These are phyloP conservation scores for Semnornis frantzii DNA, from an alignment of 2,113 vertebrate genomes.

Conservation along the genomic window DNA sequence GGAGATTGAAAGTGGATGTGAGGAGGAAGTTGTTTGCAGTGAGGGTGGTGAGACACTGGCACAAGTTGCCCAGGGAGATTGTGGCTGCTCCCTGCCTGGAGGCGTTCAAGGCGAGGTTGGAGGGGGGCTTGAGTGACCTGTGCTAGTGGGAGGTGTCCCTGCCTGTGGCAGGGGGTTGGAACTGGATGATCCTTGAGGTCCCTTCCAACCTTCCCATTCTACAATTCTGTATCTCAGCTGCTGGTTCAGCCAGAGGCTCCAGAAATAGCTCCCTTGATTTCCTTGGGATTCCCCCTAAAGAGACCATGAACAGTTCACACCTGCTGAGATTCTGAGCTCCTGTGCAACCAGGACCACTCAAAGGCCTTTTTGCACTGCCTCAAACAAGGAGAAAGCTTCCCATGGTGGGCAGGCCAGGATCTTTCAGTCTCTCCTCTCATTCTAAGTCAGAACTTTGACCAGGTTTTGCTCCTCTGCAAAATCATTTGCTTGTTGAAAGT, in stretches of 20 bases:
- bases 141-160: no score
- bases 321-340: background rate
- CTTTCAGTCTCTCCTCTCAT: background rate
- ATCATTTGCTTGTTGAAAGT: no score
- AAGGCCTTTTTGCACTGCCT: background rate
- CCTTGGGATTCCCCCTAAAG: background rate
- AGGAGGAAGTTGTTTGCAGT: no score
- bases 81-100: no score
- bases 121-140: no score
- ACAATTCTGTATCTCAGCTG: background rate
- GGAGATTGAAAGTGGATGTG: no score
- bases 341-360: background rate
- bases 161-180: no score
- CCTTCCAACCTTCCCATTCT: no score
- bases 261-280: fast-evolving
- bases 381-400: background rate
- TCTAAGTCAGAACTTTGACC: fast-evolving
- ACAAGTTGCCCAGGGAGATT: no score
- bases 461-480: background rate
- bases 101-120: no score
- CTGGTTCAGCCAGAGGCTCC: background rate
- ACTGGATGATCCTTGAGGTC: no score
- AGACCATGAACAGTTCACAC: background rate
- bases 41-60: no score
- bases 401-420: fast-evolving